Conservation (phyloP, 1,140 invertebrate genomes). For the Drosophila gunungcola region DNA sequence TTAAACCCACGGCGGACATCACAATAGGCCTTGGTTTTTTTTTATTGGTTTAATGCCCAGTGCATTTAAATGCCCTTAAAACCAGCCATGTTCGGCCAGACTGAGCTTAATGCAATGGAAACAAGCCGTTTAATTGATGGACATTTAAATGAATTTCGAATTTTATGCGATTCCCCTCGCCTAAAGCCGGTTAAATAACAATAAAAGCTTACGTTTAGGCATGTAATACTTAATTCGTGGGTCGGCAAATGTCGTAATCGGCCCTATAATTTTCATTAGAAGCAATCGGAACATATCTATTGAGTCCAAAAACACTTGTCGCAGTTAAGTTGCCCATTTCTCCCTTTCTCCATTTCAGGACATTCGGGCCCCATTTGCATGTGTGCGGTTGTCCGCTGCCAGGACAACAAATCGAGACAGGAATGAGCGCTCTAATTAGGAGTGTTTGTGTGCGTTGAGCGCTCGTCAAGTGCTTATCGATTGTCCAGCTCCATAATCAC, state of each 20-base stretch:
- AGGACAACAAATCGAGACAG: conserved; percentile 28
- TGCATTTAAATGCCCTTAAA: conserved; percentile 71
- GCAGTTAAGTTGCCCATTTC: conserved; percentile 35
- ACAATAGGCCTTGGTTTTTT: conserved; percentile 55
- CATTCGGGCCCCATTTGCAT: conserved; percentile 2
- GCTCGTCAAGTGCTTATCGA: conserved; percentile 46
- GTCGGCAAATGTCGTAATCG: conserved; percentile 26
- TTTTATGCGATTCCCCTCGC: conserved; percentile 8
- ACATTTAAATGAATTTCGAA: conserved; percentile 30
- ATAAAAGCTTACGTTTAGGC: conserved; percentile 9
- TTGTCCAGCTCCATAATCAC: conserved; percentile 60
- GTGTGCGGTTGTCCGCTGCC: conserved; percentile 32
- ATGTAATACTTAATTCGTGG: conserved; percentile 34
- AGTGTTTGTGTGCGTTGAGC: conserved; percentile 17
- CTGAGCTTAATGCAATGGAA: conserved; percentile 41
- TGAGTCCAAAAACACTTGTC: conserved; percentile 68
- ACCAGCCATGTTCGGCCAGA: conserved; percentile 9
- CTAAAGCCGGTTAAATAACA: conserved; percentile 44
- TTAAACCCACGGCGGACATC: conserved; percentile 29
- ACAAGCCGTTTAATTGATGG: conserved; percentile 41
- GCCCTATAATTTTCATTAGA: conserved; percentile 46
- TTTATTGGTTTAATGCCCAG: conserved; percentile 40
- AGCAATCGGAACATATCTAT: conserved; percentile 50
- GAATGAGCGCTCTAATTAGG: conserved; percentile 29
- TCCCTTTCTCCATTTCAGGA: background rate